These are phyloP conservation scores for Noctua comes DNA, from an alignment of 2,888 invertebrate species.

Conservation along the genomic window DNA sequence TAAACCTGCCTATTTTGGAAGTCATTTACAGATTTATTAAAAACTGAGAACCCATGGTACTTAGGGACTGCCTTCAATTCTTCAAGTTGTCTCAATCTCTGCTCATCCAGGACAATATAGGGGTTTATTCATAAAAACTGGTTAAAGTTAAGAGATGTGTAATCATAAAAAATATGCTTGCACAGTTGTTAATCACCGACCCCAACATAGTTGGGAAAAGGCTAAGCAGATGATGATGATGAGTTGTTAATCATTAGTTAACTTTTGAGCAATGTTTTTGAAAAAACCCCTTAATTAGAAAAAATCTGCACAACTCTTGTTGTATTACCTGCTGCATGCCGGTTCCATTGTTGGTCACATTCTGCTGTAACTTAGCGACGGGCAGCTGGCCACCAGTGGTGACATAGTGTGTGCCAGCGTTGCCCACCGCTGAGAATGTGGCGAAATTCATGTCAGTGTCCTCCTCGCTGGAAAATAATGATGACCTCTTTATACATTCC, in stretches of 20 bases:
- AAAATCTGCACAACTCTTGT: neutral
- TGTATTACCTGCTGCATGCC: constrained; percentile 89
- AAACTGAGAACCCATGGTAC: neutral
- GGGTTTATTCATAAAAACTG: neutral
- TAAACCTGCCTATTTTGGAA: neutral
- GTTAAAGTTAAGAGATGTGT: neutral
- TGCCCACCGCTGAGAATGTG: constrained; percentile 91
- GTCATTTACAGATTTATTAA: too few species aligned
- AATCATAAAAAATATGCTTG: neutral
- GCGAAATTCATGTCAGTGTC: constrained; percentile 94
- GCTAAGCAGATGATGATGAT: too few species aligned
- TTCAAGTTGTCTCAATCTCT: neutral
- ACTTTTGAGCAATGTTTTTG: neutral
- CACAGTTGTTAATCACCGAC: neutral
- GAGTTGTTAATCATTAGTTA: neutral
- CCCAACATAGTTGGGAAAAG: too few species aligned
- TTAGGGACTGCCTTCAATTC: neutral
- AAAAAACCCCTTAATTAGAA: neutral
- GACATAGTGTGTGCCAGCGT: constrained; percentile 88
- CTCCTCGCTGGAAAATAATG: constrained; percentile 80
- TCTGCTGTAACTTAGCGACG: constrained; percentile 93
- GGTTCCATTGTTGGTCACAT: constrained; percentile 89
- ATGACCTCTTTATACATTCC: constrained; percentile 6
- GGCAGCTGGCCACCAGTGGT: constrained; percentile 88
- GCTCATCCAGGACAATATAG: neutral